Conservation (phyloP, 2,113 vertebrate species). For the Scalopus aquaticus region DNA sequence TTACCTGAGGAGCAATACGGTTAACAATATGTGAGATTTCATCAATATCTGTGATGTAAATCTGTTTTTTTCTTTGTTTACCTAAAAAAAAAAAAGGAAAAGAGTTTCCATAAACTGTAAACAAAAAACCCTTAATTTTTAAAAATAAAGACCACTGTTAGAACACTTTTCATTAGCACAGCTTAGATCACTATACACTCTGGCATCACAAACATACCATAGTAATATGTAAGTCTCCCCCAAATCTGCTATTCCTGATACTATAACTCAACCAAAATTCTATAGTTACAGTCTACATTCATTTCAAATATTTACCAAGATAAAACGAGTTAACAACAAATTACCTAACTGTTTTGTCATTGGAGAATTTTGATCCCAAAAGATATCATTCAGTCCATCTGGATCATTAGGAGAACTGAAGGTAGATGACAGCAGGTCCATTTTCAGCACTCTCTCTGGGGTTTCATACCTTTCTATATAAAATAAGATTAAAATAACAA, state of each 20-base stretch:
- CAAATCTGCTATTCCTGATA: not conserved
- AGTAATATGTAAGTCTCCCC: not conserved
- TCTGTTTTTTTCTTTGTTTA: constrained; percentile 77
- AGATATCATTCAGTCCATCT: constrained; percentile 88
- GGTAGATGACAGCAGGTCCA: constrained; percentile 74
- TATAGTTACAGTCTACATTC: constrained; percentile 15
- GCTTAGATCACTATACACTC: not conserved
- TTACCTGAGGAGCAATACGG: constrained; percentile 96
- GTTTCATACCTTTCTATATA: constrained; percentile 85
- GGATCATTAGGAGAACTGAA: constrained; percentile 88
- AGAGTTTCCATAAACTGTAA: constrained; percentile 26
- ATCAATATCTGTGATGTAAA: constrained; percentile 79
- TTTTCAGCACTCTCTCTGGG: constrained; percentile 80
- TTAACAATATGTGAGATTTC: constrained; percentile 96
- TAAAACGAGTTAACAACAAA: constrained; percentile 39
- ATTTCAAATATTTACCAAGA: constrained; percentile 14
- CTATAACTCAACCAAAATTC: not conserved
- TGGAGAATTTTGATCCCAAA: constrained; percentile 90
- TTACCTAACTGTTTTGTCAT: constrained; percentile 85
- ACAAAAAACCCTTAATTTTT: not conserved
- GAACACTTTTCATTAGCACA: not conserved
- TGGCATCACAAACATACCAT: not conserved
- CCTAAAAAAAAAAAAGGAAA: constrained; percentile 76
- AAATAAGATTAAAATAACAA: constrained; percentile 59
- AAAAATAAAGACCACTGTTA: not conserved